Base-by-base conservation (phyloP, 2,797 vertebrate genomes). In the Paramormyrops hopkinsi region DNA sequence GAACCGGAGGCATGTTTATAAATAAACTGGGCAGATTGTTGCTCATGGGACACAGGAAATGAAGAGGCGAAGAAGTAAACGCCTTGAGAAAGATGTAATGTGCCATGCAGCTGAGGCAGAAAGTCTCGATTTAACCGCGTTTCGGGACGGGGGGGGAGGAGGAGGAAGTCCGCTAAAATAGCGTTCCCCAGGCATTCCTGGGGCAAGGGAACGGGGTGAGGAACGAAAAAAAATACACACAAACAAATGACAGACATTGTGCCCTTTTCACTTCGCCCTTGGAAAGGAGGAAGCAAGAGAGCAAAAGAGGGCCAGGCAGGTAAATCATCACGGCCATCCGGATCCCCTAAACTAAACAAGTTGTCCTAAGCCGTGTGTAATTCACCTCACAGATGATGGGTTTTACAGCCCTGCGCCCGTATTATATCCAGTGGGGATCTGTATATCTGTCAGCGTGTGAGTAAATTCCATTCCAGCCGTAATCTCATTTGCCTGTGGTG, bases 401-500 rank as follows among this genome's bases (percentile, higher is more conserved):
- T 96, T 96, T 96, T 96, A 96, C 94, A 94, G 95, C 94, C 93
- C 33, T 91, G 92, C 92, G 83, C 91, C 92, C 93, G 92, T 93
- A 93, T 95, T 95, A 93, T 94, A 94, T 95, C 94, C 95, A 92
- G 93, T 88, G 90, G 94, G 95, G 95, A 95, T 96, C 95, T 93
- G 94, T 96, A 96, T 96, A 96, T 96, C 95, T 96, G 95, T 95
- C 94, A 95, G 92, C 90, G 93, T 94, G 92, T 92, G 91, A 93
- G 93, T 95, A 94, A 93, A 94, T 95, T 96, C 93, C 94, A 93
- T 94, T 94, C 93, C 93, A 93, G 87, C 91, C 90, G 91, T 95
- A 96, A 96, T 96, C 94, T 96, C 93, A 95, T 96, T 96, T 96
- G 95, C 95, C 93, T 95, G 93, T 86, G 93, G 93, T 95, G 94